These are phyloP conservation scores for Mesopsocus fuscifrons DNA, from an alignment of 2,888 invertebrate species.

Conservation along the genomic window DNA sequence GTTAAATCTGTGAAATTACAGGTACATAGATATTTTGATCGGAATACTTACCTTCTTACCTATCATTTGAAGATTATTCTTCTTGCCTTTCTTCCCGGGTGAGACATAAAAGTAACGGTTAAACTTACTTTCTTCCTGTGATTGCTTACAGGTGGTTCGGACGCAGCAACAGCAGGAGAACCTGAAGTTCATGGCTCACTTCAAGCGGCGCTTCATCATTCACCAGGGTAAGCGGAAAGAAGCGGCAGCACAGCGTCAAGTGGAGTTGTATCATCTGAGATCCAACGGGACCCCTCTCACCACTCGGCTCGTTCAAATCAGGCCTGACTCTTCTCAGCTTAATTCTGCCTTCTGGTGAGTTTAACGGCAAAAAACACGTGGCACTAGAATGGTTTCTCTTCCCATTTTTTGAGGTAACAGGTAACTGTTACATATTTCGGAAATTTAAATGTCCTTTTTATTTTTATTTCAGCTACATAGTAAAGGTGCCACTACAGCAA, in stretches of 20 bases:
- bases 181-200: slow-evolving; percentile 94
- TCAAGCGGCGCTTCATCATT: slow-evolving; percentile 85
- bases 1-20: no score
- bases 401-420: no score
- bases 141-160: slow-evolving; percentile 44
- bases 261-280: slow-evolving; percentile 86
- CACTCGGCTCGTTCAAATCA: slow-evolving; percentile 79
- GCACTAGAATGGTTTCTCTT: no score
- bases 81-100: no score
- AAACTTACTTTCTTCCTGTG: no score
- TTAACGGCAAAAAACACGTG: no score
- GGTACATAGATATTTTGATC: no score
- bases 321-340: slow-evolving; percentile 61
- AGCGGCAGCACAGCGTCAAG: slow-evolving; percentile 25
- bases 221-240: slow-evolving; percentile 65
- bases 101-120: no score
- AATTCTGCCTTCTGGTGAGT: slow-evolving; percentile 90
- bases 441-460: slow-evolving; percentile 1
- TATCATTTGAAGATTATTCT: no score
- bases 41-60: no score
- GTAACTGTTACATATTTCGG: no score
- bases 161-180: slow-evolving; percentile 99
- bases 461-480: slow-evolving; percentile 49
- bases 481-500: slow-evolving; percentile 83
- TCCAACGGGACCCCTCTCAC: slow-evolving; percentile 91